phyloP scores from a whole-genome alignment of 2,113 vertebrate species.

The Scopus umbretta region DNA sequence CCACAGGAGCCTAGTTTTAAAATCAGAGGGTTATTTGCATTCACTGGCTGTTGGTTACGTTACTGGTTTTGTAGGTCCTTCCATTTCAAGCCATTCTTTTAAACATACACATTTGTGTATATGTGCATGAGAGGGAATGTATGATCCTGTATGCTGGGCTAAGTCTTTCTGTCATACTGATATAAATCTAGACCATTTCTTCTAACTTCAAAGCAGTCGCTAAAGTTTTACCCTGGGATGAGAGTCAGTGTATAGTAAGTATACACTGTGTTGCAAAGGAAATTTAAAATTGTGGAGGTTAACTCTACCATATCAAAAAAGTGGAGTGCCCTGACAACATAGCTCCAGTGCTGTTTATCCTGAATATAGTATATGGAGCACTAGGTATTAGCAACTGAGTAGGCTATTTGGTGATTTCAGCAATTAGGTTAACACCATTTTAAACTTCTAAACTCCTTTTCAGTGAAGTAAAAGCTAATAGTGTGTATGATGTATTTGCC shows the following conservation, averaged over 20 bases:
- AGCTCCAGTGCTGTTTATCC: constrained; percentile 19
- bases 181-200: not conserved
- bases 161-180: not conserved
- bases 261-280: not conserved
- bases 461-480: constrained; percentile 61
- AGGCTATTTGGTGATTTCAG: not conserved
- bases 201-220: not conserved
- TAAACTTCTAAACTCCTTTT: constrained; percentile 49
- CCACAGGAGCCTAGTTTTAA: not conserved
- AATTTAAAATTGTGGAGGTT: not conserved
- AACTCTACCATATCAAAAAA: not conserved
- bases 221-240: not conserved
- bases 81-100: not conserved
- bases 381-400: not conserved
- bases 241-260: not conserved
- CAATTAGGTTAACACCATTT: constrained; percentile 34
- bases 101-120: not conserved
- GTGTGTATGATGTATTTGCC: constrained; percentile 64
- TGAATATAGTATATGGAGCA: not conserved
- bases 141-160: not conserved
- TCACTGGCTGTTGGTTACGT: not conserved
- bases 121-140: not conserved
- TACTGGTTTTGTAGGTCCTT: not conserved
- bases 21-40: not conserved
- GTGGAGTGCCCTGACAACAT: not conserved